Evolutionary conservation across 2,797 vertebrate genomes (phyloP).

Genomic region (Tadarida brasiliensis): DNA sequence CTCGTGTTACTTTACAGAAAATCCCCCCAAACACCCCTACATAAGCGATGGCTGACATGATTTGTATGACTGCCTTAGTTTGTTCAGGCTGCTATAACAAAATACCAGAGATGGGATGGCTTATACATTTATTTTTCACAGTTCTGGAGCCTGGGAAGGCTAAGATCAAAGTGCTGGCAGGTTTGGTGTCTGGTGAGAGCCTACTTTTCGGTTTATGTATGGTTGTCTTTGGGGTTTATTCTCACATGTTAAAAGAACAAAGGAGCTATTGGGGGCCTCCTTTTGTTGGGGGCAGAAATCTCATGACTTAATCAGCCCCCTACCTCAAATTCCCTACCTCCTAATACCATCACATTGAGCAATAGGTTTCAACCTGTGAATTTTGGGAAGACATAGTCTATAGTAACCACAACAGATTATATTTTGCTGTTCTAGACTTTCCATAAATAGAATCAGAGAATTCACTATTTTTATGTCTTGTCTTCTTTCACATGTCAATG

Average conservation of each 20-base stretch:
- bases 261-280: too few relatives aligned
- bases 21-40: neutral
- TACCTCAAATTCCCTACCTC: neutral
- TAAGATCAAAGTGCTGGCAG: too few relatives aligned
- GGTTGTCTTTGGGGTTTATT: neutral
- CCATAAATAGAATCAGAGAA: neutral
- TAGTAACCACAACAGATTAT: neutral
- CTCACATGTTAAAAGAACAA: neutral
- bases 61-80: too few relatives aligned
- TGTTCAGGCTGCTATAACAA: too few relatives aligned
- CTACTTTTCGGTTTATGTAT: neutral
- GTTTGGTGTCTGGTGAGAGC: too few relatives aligned
- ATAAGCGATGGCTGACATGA: too few relatives aligned
- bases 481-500: neutral
- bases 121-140: too few relatives aligned
- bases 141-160: too few relatives aligned
- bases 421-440: neutral
- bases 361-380: neutral
- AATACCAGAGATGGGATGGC: too few relatives aligned
- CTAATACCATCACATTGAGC: too few relatives aligned
- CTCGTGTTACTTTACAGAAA: neutral
- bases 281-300: neutral
- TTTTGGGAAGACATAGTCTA: neutral
- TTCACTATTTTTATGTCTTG: neutral
- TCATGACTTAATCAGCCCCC: neutral